Percentiles rank a stretch among this genome's conserved stretches.
Evolutionary conservation across 2,113 vertebrate species (phyloP).

Genomic region (Illadopsis cleaveri): DNA sequence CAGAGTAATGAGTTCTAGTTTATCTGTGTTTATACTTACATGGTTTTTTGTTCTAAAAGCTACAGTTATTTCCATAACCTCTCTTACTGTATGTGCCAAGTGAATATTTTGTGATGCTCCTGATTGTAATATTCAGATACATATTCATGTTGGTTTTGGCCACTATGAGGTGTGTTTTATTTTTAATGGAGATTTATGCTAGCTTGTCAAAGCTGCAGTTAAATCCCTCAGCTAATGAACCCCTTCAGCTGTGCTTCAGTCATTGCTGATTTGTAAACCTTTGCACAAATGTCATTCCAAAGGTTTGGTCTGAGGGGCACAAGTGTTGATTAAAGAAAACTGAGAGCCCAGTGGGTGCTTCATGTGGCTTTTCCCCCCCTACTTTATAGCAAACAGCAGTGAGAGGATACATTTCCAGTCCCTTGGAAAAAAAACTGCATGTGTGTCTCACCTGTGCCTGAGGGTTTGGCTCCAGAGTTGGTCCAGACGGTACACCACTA

Average conservation of each 20-base stretch:
- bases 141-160: slow-evolving; percentile 60
- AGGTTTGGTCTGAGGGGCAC: slow-evolving; percentile 26
- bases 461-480: background rate
- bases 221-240: slow-evolving; percentile 57
- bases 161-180: slow-evolving; percentile 34
- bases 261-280: slow-evolving; percentile 28
- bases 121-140: slow-evolving; percentile 44
- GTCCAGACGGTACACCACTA: background rate
- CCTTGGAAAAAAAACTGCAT: background rate
- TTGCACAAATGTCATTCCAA: background rate
- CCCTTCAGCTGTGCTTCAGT: slow-evolving; percentile 44
- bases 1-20: slow-evolving; percentile 75
- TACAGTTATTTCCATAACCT: slow-evolving; percentile 72
- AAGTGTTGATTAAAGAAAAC: slow-evolving; percentile 14
- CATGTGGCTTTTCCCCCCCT: rapidly evolving
- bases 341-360: background rate
- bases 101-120: slow-evolving; percentile 65
- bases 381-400: background rate
- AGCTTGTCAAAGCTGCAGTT: slow-evolving; percentile 67
- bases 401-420: background rate
- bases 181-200: slow-evolving; percentile 70
- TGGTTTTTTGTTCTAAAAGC: slow-evolving; percentile 69
- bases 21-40: slow-evolving; percentile 74
- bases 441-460: background rate
- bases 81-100: slow-evolving; percentile 63